Evolutionary conservation across 2,113 vertebrate species (phyloP).

Genomic region (Dicrurus megarhynchus): DNA sequence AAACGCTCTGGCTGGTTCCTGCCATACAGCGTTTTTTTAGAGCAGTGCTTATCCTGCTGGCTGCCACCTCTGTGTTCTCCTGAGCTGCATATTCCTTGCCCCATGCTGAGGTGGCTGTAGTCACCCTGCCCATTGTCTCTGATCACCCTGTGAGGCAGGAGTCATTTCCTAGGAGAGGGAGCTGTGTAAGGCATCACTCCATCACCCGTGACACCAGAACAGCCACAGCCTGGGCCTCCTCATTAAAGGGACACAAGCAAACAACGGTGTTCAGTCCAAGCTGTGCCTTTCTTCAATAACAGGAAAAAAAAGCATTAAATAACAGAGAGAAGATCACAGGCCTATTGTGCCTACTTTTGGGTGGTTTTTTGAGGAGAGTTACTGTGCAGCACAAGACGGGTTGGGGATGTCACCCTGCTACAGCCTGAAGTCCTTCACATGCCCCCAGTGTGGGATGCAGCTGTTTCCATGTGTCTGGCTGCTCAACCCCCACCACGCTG

Average conservation of each 20-base stretch:
- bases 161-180: neutral
- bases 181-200: neutral
- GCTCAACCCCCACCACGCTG: neutral
- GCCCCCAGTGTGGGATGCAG: neutral
- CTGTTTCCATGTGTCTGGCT: neutral
- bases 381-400: rapidly evolving
- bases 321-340: neutral
- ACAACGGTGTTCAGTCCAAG: neutral
- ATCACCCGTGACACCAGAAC: rapidly evolving
- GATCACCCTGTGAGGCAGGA: neutral
- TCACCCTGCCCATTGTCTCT: neutral
- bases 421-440: neutral
- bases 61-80: neutral
- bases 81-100: rapidly evolving
- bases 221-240: neutral
- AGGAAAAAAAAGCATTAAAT: rapidly evolving
- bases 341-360: neutral
- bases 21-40: neutral
- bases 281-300: neutral
- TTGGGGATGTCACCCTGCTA: neutral
- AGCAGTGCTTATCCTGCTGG: neutral
- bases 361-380: neutral
- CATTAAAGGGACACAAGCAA: neutral
- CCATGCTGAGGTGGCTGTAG: neutral
- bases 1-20: neutral